Evolutionary conservation across 2,888 invertebrate genomes (phyloP), one percentile per base, ranked within the genome.

Genomic region (Zele albiditarsus): DNA sequence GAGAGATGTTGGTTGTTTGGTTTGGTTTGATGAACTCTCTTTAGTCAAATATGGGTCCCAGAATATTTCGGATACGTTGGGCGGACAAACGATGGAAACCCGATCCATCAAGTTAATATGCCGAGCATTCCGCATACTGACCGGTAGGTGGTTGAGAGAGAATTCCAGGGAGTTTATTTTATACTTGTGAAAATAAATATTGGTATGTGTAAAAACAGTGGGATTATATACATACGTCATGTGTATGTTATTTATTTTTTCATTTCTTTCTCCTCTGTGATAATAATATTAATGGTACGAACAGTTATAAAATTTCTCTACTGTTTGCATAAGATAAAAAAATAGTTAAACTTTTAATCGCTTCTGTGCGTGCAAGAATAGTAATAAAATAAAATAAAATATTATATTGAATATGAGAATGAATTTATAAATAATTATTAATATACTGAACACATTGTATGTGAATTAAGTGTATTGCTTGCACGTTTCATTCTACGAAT

Each of bases 31-130:
- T 60, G 38, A 38, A 25, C 28, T 60, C 28, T 60, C n/a, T 53
- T 53, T 8, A n/a, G n/a, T 20, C n/a, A 20, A 10, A 53, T 53
- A 20, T 53, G 53, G 53, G 31, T 58, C 58, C 57, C 66, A 72
- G 57, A 28, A 57, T 33, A 16, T 38, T 38, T 42, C 31, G n/a
- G 62, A 28, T 20, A 62, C 62, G 27, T n/a, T 31, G 31, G 28
- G 28, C 62, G 31, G 14, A 65, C 25, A 20, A 23, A 38, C 67
- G 49, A 63, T 38, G 23, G 67, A 33, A 67, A 67, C 33, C 49
- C 67, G 31, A 77, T 79, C 74, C 66, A 76, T 79, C 77, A 76
- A 79, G 79, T 79, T 76, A 77, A 79, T 79, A 77, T 77, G 69
- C 62, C 62, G 71, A 69, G 76, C 77, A 79, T 79, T 77, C 76